Evolutionary conservation across 2,113 vertebrate genomes (phyloP), one percentile per base, ranked within the genome.

Genomic region (Nesospiza acunhae): DNA sequence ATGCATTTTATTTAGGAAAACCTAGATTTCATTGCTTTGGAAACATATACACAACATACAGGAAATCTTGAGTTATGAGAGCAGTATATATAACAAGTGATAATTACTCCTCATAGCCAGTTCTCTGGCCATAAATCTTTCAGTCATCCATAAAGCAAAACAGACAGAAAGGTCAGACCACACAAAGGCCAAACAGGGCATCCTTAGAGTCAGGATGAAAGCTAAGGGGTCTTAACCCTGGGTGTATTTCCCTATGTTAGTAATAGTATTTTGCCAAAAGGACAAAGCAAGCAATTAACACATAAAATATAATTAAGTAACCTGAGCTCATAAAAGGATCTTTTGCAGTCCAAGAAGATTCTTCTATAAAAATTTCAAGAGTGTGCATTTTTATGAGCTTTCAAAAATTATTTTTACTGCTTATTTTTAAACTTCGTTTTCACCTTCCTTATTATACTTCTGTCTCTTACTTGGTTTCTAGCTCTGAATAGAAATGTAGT

Each of bases 101-200:
- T 70, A 91, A 93, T 86, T 80, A 77, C 39, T 87, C 23, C 73
- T 88, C 24, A 63, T 21, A 75, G 39, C 21, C 41, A 60, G 46
- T 69, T 73, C 67, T 89, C 59, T 62, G 47, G 9, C 62, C 41
- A 9, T 37, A 53, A 69, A 59, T 63, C 39, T 73, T 90, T 66
- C 72, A 79, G 59, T 77, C 24, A 47, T 47, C 50, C 91, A 70
- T 47, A 86, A 73, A 90, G 35, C 30, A 77, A 85, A 80, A 42
- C 4, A 46, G 67, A 58, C 58, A 80, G 89, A 90, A 83, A 91
- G 62, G 41, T 93, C 93, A 97, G 84, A 75, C 21, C 35, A 84
- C 31, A 26, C 20, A 89, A 94, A 93, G 59, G 55, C 35, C 84
- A 80, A 91, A 50, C 4, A 50, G 19, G 12, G 4, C 50, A 37